These are phyloP conservation scores for Drosophila varians DNA, from an alignment of 1,140 invertebrate genomes.

Conservation along the genomic window DNA sequence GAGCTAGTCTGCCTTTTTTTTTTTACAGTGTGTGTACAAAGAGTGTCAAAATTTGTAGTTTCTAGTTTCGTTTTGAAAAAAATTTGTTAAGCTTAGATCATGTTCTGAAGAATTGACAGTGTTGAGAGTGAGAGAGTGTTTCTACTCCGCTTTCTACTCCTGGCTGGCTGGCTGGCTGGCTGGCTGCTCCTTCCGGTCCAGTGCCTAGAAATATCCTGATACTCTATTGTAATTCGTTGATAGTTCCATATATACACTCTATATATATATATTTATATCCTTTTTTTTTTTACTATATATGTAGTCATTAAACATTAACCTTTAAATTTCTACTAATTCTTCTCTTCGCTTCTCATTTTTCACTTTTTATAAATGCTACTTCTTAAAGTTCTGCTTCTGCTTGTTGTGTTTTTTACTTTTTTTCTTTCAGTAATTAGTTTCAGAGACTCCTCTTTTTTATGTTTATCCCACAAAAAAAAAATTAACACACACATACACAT, in stretches of 20 bases:
- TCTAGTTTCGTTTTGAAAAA: constrained; percentile 32
- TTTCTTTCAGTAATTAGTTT: neutral
- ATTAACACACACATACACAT: neutral
- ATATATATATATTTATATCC: constrained; percentile 52
- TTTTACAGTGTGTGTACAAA: constrained; percentile 63
- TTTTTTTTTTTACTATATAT: too few species aligned
- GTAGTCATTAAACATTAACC: constrained; percentile 36
- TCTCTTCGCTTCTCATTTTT: neutral
- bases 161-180: constrained; percentile 5
- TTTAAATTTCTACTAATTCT: constrained; percentile 46
- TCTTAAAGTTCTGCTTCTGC: constrained; percentile 54
- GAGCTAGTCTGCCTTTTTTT: constrained; percentile 18
- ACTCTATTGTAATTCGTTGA: constrained; percentile 77
- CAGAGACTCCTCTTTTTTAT: neutral
- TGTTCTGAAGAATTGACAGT: constrained; percentile 74
- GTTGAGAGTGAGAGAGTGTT: constrained; percentile 62
- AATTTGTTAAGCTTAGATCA: constrained; percentile 46
- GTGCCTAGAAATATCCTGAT: constrained; percentile 40
- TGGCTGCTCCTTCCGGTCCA: constrained; percentile 6
- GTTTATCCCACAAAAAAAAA: constrained; percentile 15
- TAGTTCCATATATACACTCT: constrained; percentile 68
- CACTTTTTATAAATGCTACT: constrained; percentile 69
- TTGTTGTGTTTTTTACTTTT: constrained; percentile 23
- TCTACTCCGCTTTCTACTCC: constrained; percentile 8
- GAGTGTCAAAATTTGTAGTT: constrained; percentile 67